A percentile compares a stretch with the other conserved stretches of the same genome.
Conservation (phyloP, 2,797 vertebrate species). For the Leptatherina wallacei region DNA sequence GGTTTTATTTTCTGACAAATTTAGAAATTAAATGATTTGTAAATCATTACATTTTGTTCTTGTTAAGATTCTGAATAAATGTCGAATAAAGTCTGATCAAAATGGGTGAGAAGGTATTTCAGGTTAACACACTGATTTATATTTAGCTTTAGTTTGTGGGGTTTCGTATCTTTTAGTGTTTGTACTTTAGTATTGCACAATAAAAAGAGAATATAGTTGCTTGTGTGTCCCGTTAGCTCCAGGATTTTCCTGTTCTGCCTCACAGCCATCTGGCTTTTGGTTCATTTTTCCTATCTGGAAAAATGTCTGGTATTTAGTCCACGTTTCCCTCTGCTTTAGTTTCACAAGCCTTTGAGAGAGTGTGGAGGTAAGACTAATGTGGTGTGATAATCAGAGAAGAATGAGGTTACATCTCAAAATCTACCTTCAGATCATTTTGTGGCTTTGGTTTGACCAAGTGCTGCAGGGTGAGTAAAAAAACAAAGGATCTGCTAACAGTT, state of each 20-base stretch:
- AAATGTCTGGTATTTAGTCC: slow-evolving; percentile 63
- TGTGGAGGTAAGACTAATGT: slow-evolving; percentile 32
- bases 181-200: neutral
- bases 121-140: neutral
- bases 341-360: slow-evolving; percentile 27
- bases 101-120: neutral
- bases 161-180: neutral
- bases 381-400: slow-evolving; percentile 14
- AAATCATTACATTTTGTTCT: neutral
- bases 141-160: neutral
- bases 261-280: slow-evolving; percentile 67
- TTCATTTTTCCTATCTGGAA: slow-evolving; percentile 73
- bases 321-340: slow-evolving; percentile 23
- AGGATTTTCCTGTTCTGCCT: slow-evolving; percentile 14
- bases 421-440: slow-evolving; percentile 51
- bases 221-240: slow-evolving; percentile 5
- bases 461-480: slow-evolving; percentile 64
- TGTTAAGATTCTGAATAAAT: neutral
- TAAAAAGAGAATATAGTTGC: neutral
- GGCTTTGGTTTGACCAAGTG: slow-evolving; percentile 45
- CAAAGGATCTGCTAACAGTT: neutral
- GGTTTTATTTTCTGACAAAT: neutral
- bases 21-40: neutral
- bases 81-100: neutral
- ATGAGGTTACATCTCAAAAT: slow-evolving; percentile 43